These are phyloP conservation scores for Agrilus mali DNA, from an alignment of 2,888 invertebrate genomes.

Conservation along the genomic window DNA sequence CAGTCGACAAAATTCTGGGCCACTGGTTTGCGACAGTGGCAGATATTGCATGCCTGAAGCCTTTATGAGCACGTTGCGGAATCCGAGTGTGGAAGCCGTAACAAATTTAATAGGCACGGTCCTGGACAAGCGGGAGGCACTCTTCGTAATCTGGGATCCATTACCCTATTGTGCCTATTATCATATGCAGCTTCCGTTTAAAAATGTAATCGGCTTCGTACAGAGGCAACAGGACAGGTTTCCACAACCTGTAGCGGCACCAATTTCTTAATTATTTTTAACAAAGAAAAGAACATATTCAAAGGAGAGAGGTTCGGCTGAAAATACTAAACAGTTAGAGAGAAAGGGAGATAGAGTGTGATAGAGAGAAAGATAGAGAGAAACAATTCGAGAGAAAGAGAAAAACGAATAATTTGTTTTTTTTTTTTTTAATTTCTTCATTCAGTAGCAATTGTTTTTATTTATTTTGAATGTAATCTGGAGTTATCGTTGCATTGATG, in stretches of 20 bases:
- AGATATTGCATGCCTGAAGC: constrained; percentile 50
- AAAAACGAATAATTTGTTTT: no score
- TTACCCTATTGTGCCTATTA: constrained; percentile 77
- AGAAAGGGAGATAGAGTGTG: no score
- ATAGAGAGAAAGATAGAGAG: no score
- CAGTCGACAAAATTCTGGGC: constrained; percentile 40
- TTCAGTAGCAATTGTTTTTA: no score
- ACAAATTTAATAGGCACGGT: constrained; percentile 53
- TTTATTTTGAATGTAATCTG: no score
- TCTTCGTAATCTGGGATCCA: constrained; percentile 77
- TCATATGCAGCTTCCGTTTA: constrained; percentile 62
- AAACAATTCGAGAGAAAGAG: no score
- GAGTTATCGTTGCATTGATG: no score
- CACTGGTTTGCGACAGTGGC: constrained; percentile 35
- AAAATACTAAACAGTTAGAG: no score
- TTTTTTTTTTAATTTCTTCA: no score
- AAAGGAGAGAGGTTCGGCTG: no score
- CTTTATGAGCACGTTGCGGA: constrained; percentile 36
- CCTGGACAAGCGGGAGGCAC: constrained; percentile 64
- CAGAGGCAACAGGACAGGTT: constrained; percentile 35
- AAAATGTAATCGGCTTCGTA: constrained; percentile 43
- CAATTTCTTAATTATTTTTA: constrained; percentile 14
- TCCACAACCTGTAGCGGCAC: constrained; percentile 29
- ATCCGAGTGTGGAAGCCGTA: constrained; percentile 38
- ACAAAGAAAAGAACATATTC: no score